Base-by-base conservation (phyloP, 2,113 vertebrate genomes). In the Aythya baeri region DNA sequence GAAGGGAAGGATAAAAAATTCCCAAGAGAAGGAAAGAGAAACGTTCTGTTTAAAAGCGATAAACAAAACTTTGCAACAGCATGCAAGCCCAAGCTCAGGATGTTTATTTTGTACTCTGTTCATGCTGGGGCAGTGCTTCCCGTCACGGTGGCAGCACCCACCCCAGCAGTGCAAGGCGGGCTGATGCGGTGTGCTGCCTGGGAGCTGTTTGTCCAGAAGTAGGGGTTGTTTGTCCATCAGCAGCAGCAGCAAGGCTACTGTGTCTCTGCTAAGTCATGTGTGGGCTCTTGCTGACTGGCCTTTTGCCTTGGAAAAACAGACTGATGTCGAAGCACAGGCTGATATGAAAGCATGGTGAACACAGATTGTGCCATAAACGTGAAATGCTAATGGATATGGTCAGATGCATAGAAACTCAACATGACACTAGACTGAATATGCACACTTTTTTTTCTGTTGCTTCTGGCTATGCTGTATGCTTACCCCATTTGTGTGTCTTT, bases 131-230 rank as follows among this genome's bases (percentile, higher is more conserved):
- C 2, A 1, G 18, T 57, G 54, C 32, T 44, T 85, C 4, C 77
- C 20, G 25, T 25, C 13, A 29, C 54, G 2, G 46, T 59, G 72
- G 38, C 34, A 8, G 17, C 5, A 31, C 15, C n/a, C 0, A 3
- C 61, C 66, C 49, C 46, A 41, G 62, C 4, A 3, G 36, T 9
- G 16, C 0, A 0, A 67, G 25, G 29, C 11, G 2, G n/a, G 22
- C 50, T 71, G 87, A 18, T 1, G 3, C 3, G 13, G n/a, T 0
- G 8, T 32, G 43, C 26, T 5, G 66, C 32, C 2, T 1, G 0
- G 26, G 26, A 23, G 23, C 27, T 36, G 20, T 57, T 67, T 66
- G 44, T 59, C 73, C 43, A 49, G 27, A 21, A 44, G 29, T 18
- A 70, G 18, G 52, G 44, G 43, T 26, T 26, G 52, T 54, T 54